Evolutionary conservation across 1,140 invertebrate genomes (phyloP).

Genomic region (Dryas iulia): DNA sequence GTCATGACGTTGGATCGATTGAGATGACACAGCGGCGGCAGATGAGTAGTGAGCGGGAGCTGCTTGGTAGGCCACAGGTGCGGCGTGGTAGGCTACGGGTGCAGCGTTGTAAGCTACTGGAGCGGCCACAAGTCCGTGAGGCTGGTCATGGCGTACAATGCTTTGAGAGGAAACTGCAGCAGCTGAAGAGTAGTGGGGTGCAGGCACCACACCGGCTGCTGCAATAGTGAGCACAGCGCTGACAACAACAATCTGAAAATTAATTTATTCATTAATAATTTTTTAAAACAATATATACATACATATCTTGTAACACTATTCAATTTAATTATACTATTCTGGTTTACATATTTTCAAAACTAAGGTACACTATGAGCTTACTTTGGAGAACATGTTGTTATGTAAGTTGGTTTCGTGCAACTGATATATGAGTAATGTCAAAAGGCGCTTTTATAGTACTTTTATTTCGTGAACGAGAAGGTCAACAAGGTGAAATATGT

Average conservation of each 20-base stretch:
- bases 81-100: conserved; percentile 56
- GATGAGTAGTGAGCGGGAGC: conserved; percentile 53
- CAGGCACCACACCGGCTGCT: conserved; percentile 37
- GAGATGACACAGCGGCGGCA: conserved; percentile 55
- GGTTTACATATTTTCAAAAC: too few relatives aligned
- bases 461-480: too few relatives aligned
- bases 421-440: too few relatives aligned
- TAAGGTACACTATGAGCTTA: conserved; percentile 12
- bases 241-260: conserved; percentile 33
- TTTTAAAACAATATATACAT: too few relatives aligned
- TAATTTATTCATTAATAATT: not conserved
- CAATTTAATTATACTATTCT: not conserved
- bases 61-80: conserved; percentile 60
- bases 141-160: conserved; percentile 54
- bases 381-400: conserved; percentile 32
- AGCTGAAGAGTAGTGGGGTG: conserved; percentile 52
- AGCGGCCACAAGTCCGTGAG: conserved; percentile 38
- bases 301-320: too few relatives aligned
- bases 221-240: conserved; percentile 34
- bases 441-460: too few relatives aligned
- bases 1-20: conserved; percentile 55
- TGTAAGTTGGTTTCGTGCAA: too few relatives aligned
- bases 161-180: conserved; percentile 56
- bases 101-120: conserved; percentile 37
- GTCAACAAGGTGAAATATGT: too few relatives aligned